A percentile compares a stretch with the other conserved stretches of the same genome.
Conservation (phyloP, 2,888 invertebrate genomes). For the Drosophila tripunctata region DNA sequence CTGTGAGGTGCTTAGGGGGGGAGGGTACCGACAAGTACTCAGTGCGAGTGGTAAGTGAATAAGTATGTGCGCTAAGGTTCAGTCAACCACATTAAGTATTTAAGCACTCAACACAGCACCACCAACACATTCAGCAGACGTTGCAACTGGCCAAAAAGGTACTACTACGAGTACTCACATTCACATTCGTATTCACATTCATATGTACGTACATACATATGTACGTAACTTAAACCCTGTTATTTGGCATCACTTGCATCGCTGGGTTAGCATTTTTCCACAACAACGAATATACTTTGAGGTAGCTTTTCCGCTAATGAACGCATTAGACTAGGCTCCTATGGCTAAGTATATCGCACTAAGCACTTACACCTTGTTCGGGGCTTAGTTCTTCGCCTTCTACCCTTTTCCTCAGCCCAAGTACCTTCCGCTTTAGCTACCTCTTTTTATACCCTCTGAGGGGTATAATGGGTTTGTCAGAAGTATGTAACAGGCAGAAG, state of each 20-base stretch:
- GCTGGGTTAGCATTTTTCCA: slow-evolving; percentile 76
- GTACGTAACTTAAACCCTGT: slow-evolving; percentile 5
- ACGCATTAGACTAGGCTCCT: slow-evolving; percentile 70
- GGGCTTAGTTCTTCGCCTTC: slow-evolving; percentile 54
- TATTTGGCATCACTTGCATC: slow-evolving; percentile 41
- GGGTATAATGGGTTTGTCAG: too few species aligned
- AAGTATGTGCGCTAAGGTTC: slow-evolving; percentile 74
- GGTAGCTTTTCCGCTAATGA: slow-evolving; percentile 80
- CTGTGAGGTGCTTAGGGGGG: background rate
- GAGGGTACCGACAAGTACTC: slow-evolving; percentile 9
- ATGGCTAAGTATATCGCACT: slow-evolving; percentile 33
- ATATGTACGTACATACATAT: background rate
- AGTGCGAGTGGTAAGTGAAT: slow-evolving; percentile 67
- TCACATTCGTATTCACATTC: background rate
- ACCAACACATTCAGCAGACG: slow-evolving; percentile 58
- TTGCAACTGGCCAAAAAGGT: slow-evolving; percentile 22
- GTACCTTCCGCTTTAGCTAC: background rate
- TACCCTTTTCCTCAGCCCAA: background rate
- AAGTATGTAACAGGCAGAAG: too few species aligned
- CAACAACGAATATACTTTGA: slow-evolving; percentile 74
- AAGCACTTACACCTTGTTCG: slow-evolving; percentile 62
- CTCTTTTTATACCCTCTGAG: too few species aligned
- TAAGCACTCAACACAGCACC: slow-evolving; percentile 67
- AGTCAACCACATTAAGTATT: slow-evolving; percentile 80
- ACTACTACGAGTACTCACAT: background rate